Evolutionary conservation across 2,888 invertebrate species (phyloP).

Genomic region (Rotaria socialis): DNA sequence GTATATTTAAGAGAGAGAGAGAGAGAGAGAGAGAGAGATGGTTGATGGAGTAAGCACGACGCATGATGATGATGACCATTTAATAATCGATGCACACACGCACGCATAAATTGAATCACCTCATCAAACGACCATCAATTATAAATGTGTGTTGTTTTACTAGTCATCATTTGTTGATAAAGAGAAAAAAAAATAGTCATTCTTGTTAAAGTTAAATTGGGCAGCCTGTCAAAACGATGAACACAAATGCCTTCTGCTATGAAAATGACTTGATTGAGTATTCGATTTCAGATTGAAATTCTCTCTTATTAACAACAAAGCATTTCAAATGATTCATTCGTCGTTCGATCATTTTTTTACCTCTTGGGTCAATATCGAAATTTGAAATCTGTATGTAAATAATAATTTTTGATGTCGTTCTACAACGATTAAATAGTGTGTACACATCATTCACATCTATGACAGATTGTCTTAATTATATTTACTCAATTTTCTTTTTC

Average conservation of each 20-base stretch:
- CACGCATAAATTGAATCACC: background rate
- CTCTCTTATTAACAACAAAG: background rate
- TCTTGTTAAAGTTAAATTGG: background rate
- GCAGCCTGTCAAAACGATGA: background rate
- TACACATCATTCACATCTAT: conserved; percentile 26
- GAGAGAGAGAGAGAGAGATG: background rate
- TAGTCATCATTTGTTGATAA: background rate
- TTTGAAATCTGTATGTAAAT: conserved; percentile 29
- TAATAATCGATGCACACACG: conserved; percentile 13
- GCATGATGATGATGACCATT: background rate
- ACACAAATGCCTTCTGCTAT: background rate
- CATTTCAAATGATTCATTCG: conserved; percentile 2
- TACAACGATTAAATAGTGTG: conserved; percentile 22
- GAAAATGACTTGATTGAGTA: background rate
- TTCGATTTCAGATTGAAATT: conserved; percentile 4
- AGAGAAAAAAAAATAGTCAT: background rate
- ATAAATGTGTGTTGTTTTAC: background rate
- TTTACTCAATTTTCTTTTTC: conserved; percentile 29
- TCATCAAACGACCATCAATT: background rate
- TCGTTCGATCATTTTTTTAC: no score
- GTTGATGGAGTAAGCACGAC: no score
- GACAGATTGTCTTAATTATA: conserved; percentile 26
- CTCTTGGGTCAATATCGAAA: conserved; percentile 5
- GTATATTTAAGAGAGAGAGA: background rate
- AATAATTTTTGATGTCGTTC: conserved; percentile 21